Percentiles rank a stretch among this genome's conserved stretches.
phyloP scores from a whole-genome alignment of 2,888 invertebrate species.

The Rhagophthalmus giganteus region DNA sequence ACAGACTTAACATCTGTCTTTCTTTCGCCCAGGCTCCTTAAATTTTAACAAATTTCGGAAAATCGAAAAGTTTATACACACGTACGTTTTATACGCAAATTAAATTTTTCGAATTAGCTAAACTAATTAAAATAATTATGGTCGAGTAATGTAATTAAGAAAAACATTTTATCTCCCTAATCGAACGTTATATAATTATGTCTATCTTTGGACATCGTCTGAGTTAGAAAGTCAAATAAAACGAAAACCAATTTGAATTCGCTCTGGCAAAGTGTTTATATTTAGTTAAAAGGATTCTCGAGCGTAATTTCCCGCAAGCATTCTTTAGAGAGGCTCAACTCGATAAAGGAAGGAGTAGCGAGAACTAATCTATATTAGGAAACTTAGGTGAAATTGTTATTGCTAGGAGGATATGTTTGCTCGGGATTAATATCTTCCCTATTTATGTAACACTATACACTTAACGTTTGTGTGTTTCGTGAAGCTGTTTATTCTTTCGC shows the following conservation, averaged over 20 bases:
- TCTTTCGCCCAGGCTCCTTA: too few relatives aligned
- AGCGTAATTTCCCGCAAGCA: constrained; percentile 29
- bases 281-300: constrained; percentile 31
- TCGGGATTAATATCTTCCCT: constrained; percentile 34
- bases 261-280: constrained; percentile 29
- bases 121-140: too few relatives aligned
- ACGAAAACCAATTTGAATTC: constrained; percentile 32
- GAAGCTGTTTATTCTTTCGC: too few relatives aligned
- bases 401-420: constrained; percentile 32
- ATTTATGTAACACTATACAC: constrained; percentile 28
- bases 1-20: too few relatives aligned
- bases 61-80: too few relatives aligned
- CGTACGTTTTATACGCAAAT: too few relatives aligned
- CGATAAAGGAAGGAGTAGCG: constrained; percentile 28
- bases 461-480: too few relatives aligned
- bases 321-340: constrained; percentile 27
- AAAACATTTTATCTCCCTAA: too few relatives aligned
- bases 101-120: too few relatives aligned
- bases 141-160: too few relatives aligned
- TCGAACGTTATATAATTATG: too few relatives aligned
- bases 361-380: constrained; percentile 38
- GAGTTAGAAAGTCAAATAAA: constrained; percentile 18
- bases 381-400: constrained; percentile 37
- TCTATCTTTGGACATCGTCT: constrained; percentile 8
- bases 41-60: too few relatives aligned